Conservation (phyloP, 2,888 invertebrate genomes). For the Operophtera brumata region DNA sequence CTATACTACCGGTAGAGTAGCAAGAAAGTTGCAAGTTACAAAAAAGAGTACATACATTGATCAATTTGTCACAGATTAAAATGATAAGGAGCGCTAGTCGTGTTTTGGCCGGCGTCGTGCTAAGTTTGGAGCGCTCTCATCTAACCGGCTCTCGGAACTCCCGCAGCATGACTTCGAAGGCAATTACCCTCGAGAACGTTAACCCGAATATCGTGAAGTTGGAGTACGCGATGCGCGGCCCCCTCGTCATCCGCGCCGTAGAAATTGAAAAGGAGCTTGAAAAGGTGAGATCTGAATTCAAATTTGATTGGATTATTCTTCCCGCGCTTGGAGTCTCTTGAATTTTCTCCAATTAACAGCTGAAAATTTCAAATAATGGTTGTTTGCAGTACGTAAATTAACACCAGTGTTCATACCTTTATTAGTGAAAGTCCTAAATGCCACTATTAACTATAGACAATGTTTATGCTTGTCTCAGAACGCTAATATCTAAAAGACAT, state of each 20-base stretch:
- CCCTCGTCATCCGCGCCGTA: slow-evolving; percentile 94
- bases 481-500: too few species aligned
- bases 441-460: too few species aligned
- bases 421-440: slow-evolving; percentile 22
- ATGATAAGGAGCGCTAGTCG: slow-evolving; percentile 65
- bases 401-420: slow-evolving; percentile 7
- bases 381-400: slow-evolving; percentile 13
- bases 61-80: slow-evolving; percentile 63
- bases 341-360: not conserved
- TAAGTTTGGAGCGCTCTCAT: slow-evolving; percentile 35
- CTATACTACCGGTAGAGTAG: too few species aligned
- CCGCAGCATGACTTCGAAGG: slow-evolving; percentile 56
- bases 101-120: slow-evolving; percentile 43
- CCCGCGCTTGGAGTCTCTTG: not conserved
- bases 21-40: slow-evolving; percentile 34
- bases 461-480: too few species aligned
- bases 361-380: not conserved
- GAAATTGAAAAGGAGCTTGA: slow-evolving; percentile 96
- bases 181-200: slow-evolving; percentile 85
- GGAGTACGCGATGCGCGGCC: slow-evolving; percentile 99
- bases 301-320: not conserved
- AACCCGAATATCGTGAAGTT: slow-evolving; percentile 94
- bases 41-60: slow-evolving; percentile 56
- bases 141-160: slow-evolving; percentile 20
- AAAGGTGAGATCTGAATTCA: slow-evolving; percentile 76